These are phyloP conservation scores for Caprella mutica DNA, from an alignment of 2,888 invertebrate genomes.

Conservation along the genomic window DNA sequence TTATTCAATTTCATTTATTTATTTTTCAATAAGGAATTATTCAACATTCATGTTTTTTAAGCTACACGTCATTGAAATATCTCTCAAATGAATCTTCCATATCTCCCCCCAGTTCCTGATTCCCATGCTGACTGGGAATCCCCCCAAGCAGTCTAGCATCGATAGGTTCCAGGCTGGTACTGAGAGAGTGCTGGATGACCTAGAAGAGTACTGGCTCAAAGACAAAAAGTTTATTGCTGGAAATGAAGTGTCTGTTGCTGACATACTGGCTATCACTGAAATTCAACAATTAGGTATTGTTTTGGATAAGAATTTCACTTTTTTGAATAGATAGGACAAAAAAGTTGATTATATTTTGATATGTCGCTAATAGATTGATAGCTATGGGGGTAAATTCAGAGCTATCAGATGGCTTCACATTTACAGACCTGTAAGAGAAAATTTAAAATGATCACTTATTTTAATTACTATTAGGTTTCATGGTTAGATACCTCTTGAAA, in stretches of 20 bases:
- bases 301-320: not conserved
- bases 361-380: not conserved
- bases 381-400: not conserved
- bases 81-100: too few relatives aligned
- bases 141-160: constrained; percentile 42
- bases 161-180: constrained; percentile 44
- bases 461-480: too few relatives aligned
- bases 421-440: too few relatives aligned
- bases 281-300: constrained; percentile 59
- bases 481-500: too few relatives aligned
- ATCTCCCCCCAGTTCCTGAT: constrained; percentile 38
- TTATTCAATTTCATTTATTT: too few relatives aligned
- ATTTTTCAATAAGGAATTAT: too few relatives aligned
- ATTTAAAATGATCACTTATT: too few relatives aligned
- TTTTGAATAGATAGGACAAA: not conserved
- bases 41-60: too few relatives aligned
- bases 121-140: constrained; percentile 46
- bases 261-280: constrained; percentile 63
- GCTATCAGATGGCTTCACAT: too few relatives aligned
- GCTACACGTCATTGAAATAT: too few relatives aligned
- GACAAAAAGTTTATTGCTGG: constrained; percentile 48
- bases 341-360: not conserved
- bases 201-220: constrained; percentile 39
- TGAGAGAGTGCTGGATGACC: constrained; percentile 47
- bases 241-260: constrained; percentile 56